Percentiles rank a stretch among this genome's conserved stretches.
Evolutionary conservation across 2,888 invertebrate species (phyloP).

Genomic region (Torymus aiolomorphi): DNA sequence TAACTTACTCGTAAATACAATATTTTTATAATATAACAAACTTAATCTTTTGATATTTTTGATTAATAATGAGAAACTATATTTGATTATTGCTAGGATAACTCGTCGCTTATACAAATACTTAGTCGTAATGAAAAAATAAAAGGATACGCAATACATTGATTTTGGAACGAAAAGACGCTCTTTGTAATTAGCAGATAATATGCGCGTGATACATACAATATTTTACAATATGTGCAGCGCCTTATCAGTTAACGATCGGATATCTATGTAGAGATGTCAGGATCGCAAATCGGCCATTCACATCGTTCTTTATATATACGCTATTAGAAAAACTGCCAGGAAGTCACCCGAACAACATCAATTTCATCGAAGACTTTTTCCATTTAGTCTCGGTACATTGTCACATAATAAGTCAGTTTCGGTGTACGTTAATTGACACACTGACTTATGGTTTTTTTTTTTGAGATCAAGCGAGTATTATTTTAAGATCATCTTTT

Average conservation of each 20-base stretch:
- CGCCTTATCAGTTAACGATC: conserved; percentile 64
- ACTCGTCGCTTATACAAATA: too few species aligned
- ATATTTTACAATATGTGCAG: conserved; percentile 70
- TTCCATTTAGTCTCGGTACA: conserved; percentile 10
- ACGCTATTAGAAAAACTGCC: conserved; percentile 22
- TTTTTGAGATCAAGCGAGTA: conserved; percentile 42
- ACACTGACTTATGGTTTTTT: conserved; percentile 18
- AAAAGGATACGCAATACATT: too few species aligned
- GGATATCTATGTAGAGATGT: conserved; percentile 59
- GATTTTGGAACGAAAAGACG: conserved; percentile 36
- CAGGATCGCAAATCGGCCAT: conserved; percentile 61
- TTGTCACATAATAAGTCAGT: conserved; percentile 13
- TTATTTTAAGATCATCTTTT: conserved; percentile 19
- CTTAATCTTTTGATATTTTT: too few species aligned
- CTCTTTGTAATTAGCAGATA: conserved; percentile 38
- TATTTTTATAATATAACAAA: neutral
- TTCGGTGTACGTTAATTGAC: conserved; percentile 31
- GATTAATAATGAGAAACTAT: too few species aligned
- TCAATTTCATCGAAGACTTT: neutral
- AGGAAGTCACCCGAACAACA: conserved; percentile 4
- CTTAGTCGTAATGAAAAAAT: too few species aligned
- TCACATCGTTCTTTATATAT: conserved; percentile 52
- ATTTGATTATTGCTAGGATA: too few species aligned
- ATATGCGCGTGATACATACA: conserved; percentile 69
- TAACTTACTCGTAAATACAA: too few species aligned